These are phyloP conservation scores for Scolopax bukidnonensis DNA, from an alignment of 2,797 vertebrate species.

Conservation along the genomic window DNA sequence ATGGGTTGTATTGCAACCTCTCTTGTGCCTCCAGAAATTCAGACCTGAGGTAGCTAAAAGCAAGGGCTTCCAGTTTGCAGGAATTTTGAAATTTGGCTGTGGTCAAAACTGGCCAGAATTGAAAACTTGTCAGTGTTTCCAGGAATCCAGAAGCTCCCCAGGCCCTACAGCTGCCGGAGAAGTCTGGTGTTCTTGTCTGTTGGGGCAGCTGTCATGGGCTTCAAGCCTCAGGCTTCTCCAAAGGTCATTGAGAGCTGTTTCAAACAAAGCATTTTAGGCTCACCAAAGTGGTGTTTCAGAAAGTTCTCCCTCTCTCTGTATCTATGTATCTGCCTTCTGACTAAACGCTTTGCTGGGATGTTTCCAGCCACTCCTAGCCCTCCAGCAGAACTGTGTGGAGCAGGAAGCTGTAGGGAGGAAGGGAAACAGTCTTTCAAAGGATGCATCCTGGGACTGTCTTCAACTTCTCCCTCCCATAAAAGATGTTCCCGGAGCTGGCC, in stretches of 20 bases:
- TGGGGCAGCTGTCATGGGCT: not conserved
- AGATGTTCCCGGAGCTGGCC: not conserved
- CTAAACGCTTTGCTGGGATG: not conserved
- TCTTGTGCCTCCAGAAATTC: not conserved
- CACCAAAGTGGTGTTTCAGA: not conserved
- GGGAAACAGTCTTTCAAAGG: not conserved
- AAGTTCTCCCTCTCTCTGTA: not conserved
- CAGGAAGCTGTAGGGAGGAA: not conserved
- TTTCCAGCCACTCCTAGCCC: not conserved
- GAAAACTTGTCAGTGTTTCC: slow-evolving; percentile 49
- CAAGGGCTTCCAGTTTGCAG: not conserved
- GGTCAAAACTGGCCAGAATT: not conserved
- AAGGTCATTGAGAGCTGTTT: not conserved
- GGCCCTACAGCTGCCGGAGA: slow-evolving; percentile 21
- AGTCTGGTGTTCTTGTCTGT: slow-evolving; percentile 19
- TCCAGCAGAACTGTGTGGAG: not conserved
- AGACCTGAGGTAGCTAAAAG: not conserved
- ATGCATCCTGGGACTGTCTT: not conserved
- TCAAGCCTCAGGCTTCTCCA: not conserved
- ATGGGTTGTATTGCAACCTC: not conserved
- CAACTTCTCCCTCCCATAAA: not conserved
- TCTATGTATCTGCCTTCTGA: not conserved
- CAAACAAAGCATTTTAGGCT: not conserved
- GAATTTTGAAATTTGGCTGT: not conserved
- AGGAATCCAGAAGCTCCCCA: slow-evolving; percentile 40